Conservation (phyloP, 1,140 invertebrate genomes). For the Vanessa tameamea region DNA sequence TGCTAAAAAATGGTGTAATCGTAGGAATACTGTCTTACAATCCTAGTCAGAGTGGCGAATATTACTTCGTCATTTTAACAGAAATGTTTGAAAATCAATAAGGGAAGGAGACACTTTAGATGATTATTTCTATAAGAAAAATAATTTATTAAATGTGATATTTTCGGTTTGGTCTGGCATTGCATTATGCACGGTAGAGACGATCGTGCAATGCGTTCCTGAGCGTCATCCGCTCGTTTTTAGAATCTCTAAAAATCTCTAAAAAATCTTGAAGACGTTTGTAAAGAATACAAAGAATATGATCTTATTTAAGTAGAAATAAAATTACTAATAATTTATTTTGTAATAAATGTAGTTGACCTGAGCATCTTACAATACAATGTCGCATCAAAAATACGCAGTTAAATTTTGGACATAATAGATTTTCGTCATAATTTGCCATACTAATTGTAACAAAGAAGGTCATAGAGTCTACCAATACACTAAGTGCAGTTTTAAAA, state of each 20-base stretch:
- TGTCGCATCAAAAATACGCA: not conserved
- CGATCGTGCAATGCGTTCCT: not conserved
- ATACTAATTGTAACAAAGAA: not conserved
- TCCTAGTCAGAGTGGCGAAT: no score
- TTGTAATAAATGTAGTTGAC: not conserved
- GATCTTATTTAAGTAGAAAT: not conserved
- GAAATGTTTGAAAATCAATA: no score
- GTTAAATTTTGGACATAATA: not conserved
- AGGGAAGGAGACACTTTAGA: no score
- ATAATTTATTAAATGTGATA: no score
- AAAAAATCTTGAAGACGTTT: not conserved
- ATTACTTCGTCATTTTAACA: no score
- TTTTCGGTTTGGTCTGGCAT: no score
- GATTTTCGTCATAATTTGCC: not conserved
- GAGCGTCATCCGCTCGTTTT: not conserved
- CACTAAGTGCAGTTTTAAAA: not conserved
- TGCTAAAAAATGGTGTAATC: no score
- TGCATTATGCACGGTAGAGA: not conserved
- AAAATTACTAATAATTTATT: not conserved
- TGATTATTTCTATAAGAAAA: no score
- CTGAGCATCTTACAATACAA: not conserved
- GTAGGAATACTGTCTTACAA: no score
- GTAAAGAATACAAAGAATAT: not conserved
- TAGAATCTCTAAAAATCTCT: not conserved
- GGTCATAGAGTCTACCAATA: not conserved